Evolutionary conservation across 2,113 vertebrate genomes (phyloP), one percentile per base, ranked within the genome.

Genomic region (Callipepla californica): DNA sequence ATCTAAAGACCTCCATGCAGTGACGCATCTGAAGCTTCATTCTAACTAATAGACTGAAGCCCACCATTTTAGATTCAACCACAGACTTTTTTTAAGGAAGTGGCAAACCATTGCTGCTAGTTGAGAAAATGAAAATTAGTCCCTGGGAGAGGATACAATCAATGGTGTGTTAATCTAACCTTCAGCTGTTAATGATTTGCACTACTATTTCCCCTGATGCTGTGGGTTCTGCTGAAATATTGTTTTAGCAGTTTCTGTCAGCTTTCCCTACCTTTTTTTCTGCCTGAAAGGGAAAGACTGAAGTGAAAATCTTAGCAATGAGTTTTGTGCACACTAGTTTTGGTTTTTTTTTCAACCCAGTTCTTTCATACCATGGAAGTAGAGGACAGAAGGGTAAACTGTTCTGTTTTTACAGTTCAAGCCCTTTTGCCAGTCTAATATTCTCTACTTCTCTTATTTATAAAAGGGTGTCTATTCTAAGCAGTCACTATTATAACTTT

Each of bases 121-220:
- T 94, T 86, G 83, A 94, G 94, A 98, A 97, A 97, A 97, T 94
- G 93, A 97, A 98, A 97, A 96, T 97, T 84, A 96, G 93, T 97
- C 96, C 97, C 97, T 96, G 45, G 62, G 97, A 98, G 97, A 96
- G 95, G 91, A 97, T 96, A 85, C 51, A 83, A 97, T 95, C 96
- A 96, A 94, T 94, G 92, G 94, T 12, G 92, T 93, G 96, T 97
- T 97, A 98, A 97, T 97, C 97, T 97, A 96, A 95, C 95, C 95
- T 93, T 98, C 97, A 97, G 97, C 97, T 98, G 97, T 97, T 98
- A 97, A 98, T 97, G 96, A 98, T 97, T 97, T 97, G 95, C 95
- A 88, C 87, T 51, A 93, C 85, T 90, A 96, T 96, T 96, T 94
- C 92, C 95, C 96, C 82, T 93, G 96, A 95, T 96, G 84, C 93